Evolutionary conservation across 92 coral and sea anemone species (phyloP), one percentile per base, ranked within the genome.

Genomic region (Blastomussa wellsi): DNA sequence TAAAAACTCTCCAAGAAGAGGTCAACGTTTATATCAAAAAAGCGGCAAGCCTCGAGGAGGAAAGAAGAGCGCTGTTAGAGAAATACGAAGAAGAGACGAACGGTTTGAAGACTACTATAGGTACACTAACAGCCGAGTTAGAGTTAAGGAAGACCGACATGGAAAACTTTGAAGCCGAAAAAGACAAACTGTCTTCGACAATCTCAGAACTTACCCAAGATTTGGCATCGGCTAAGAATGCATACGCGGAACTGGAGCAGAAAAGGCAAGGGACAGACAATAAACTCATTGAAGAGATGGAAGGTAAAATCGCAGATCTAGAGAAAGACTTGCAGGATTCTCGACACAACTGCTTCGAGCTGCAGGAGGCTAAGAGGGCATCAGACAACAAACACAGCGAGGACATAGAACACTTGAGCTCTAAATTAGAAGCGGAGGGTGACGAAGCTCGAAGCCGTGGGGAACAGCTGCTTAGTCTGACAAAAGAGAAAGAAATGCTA

Each of bases 1-100:
- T 90, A 81, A 93, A 89, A 82, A 92, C 95, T 26, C 88, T 92
- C 48, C 96, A 93, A 49, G 95, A 93, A 60, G 96, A 95, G 82
- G 95, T 95, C 0, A 87, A 91, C 35, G 82, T 93, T 59, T 95
- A 93, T 88, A 86, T 88, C 76, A 93, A 90, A 69, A 89, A 86
- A 89, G 88, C 89, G 29, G 92, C 82, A 22, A 87, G 85, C 57
- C 91, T 95, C 26, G 89, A 93, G 65, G 87, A 91, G 31, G 96
- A 89, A 49, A 95, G 89, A 65, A 80, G 33, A 41, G 74, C 85
- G 31, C 48, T 92, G 86, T 66, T 83, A 26, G 96, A 91, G 69
- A 89, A 84, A 68, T 82, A 86, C 39, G 90, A 87, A 52, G 42
- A 77, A 11, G 86, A 93, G 64, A 42, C 76, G 32, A 78, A 69